Evolutionary conservation across 2,888 invertebrate species (phyloP).

Genomic region (Microctonus hyperodae): DNA sequence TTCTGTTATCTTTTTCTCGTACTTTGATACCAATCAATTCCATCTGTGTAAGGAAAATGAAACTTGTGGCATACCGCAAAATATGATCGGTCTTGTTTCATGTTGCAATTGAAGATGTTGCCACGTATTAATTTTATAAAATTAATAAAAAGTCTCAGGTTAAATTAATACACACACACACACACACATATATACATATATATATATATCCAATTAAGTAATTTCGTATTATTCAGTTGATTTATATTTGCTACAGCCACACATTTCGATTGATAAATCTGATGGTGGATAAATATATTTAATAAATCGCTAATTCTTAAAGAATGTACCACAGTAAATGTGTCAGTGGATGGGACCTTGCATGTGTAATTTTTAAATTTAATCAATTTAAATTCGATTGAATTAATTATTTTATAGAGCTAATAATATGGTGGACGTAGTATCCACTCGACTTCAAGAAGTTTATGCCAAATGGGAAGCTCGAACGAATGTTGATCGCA

Average conservation of each 20-base stretch:
- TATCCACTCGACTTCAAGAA: constrained; percentile 67
- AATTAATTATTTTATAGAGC: constrained; percentile 55
- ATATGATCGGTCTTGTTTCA: neutral
- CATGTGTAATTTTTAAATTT: neutral
- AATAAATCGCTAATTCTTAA: neutral
- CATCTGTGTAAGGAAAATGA: neutral
- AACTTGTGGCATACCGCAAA: constrained; percentile 6
- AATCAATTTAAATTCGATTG: constrained; percentile 33
- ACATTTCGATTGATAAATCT: neutral
- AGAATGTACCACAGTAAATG: too few species aligned
- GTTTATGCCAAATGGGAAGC: constrained; percentile 65
- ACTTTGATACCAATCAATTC: neutral
- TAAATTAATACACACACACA: too few species aligned
- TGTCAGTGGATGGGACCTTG: neutral
- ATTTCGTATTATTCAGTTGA: too few species aligned
- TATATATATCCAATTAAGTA: too few species aligned
- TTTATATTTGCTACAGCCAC: neutral
- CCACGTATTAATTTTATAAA: neutral
- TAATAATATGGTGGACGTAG: constrained; percentile 69
- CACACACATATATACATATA: too few species aligned
- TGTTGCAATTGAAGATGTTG: constrained; percentile 2
- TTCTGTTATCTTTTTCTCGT: constrained; percentile 14
- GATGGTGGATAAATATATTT: neutral
- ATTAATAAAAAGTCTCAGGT: neutral
- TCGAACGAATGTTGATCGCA: constrained; percentile 58